A percentile compares a stretch with the other conserved stretches of the same genome.
phyloP scores from a whole-genome alignment of 2,113 vertebrate species.

The Electrona antarctica region DNA sequence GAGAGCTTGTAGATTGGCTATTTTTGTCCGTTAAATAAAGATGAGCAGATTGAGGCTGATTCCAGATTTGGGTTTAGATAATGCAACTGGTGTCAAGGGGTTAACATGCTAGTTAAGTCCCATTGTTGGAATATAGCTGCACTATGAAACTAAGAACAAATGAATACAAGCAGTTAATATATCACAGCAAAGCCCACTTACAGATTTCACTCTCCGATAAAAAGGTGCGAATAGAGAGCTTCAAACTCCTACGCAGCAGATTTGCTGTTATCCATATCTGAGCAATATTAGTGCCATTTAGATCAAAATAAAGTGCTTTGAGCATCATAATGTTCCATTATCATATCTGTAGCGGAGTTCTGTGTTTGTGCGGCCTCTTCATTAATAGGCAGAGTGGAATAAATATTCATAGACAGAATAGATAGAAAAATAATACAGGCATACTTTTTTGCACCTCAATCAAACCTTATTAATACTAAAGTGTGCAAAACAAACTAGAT shows the following conservation, averaged over 20 bases:
- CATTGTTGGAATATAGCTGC: slow-evolving; percentile 25
- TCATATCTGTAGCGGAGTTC: background rate
- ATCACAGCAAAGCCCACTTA: slow-evolving; percentile 33
- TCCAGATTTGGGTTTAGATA: slow-evolving; percentile 14
- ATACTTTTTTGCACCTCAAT: background rate
- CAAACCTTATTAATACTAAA: background rate
- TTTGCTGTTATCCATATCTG: slow-evolving; percentile 51
- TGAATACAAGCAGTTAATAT: slow-evolving; percentile 34
- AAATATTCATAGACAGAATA: slow-evolving; percentile 8
- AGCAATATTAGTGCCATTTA: slow-evolving; percentile 25
- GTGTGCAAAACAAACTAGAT: background rate
- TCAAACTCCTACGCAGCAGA: slow-evolving; percentile 71
- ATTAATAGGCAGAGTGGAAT: background rate
- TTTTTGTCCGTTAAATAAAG: no score
- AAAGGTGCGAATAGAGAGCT: slow-evolving; percentile 34
- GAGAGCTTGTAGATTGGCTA: no score
- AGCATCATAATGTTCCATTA: slow-evolving; percentile 27
- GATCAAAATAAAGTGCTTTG: slow-evolving; percentile 25
- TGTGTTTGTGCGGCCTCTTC: background rate
- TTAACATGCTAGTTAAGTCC: background rate
- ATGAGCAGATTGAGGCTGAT: background rate
- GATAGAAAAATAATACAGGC: slow-evolving; percentile 18
- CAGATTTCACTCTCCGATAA: slow-evolving; percentile 17
- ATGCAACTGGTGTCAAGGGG: slow-evolving; percentile 25
- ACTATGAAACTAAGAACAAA: slow-evolving; percentile 18